Base-by-base conservation (phyloP, 2,113 vertebrate genomes). In the Gopherus evgoodei region DNA sequence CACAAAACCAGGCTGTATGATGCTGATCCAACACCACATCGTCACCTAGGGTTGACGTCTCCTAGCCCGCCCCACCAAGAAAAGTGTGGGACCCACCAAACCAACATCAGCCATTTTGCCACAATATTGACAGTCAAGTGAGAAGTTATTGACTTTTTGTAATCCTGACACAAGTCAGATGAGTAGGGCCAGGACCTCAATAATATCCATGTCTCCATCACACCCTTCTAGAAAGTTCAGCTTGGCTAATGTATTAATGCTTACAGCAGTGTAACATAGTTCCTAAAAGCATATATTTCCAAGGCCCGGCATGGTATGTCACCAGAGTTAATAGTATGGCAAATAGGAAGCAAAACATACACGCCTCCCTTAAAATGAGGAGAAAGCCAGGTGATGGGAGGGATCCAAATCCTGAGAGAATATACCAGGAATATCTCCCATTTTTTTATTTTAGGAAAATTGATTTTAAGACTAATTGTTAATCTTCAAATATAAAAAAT, bases 401-500 rank as follows among this genome's bases (percentile, higher is more conserved):
- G 7, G 86, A 90, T 94, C 0, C 0, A 47, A 17, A 1, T 4
- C 12, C 80, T 35, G 6, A 47, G 1, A 5, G 4, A 47, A 25
- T 76, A 76, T 76, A 44, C 24, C 42, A 76, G 1, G 1, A 0
- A 84, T 90, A 29, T 93, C 13, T 94, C 47, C 5, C n/a, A 42
- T 76, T 78, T 62, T 8, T 38, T 38, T 59, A 16, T 81, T 81
- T 93, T 78, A 72, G 19, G 5, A 89, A 90, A 17, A 2, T 5
- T 81, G 65, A 95, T 93, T 83, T 84, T 22, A 93, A 53, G 12
- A 72, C 5, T 57, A 86, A 62, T 88, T 89, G 13, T 19, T 79
- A 83, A 94, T 53, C 10, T 78, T n/a, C 83, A 54, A 83, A 62
- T 3, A 79, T n/a, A 86, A 86, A 88, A 92, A 92, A 75, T 29